A percentile compares a stretch with the other conserved stretches of the same genome.
phyloP scores from a whole-genome alignment of 2,797 vertebrate genomes.

The Telmatherina bonti region DNA sequence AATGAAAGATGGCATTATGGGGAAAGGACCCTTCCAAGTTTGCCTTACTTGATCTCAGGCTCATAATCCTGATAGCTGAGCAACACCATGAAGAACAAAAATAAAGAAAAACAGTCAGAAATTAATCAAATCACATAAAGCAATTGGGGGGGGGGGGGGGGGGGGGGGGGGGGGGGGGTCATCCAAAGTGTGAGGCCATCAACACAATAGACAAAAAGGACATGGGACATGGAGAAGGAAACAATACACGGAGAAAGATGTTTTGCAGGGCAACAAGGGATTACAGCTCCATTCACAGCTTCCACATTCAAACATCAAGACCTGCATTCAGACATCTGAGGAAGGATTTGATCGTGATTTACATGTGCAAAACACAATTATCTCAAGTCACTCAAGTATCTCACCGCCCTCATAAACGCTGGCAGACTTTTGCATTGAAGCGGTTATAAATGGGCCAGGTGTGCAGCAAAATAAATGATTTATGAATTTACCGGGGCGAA shows the following conservation, averaged over 20 bases:
- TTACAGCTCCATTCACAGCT: slow-evolving; percentile 22
- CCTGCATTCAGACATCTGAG: slow-evolving; percentile 30
- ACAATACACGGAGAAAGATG: slow-evolving; percentile 28
- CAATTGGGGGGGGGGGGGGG: slow-evolving; percentile 21
- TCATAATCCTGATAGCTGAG: slow-evolving; percentile 97
- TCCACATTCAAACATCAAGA: slow-evolving; percentile 32
- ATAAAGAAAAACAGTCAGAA: slow-evolving; percentile 34
- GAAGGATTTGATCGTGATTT: slow-evolving; percentile 46
- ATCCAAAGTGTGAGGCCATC: slow-evolving; percentile 21
- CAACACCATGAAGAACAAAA: slow-evolving; percentile 71
- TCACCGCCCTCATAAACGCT: slow-evolving; percentile 62
- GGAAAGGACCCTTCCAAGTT: slow-evolving; percentile 78
- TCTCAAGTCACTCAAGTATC: slow-evolving; percentile 52
- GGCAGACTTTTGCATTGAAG: slow-evolving; percentile 71
- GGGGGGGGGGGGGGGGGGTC: no score
- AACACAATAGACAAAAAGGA: slow-evolving; percentile 38
- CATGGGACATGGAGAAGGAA: slow-evolving; percentile 43
- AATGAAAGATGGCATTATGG: slow-evolving; percentile 81
- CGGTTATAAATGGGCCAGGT: slow-evolving; percentile 83
- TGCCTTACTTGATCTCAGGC: slow-evolving; percentile 98
- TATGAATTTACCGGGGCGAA: slow-evolving; percentile 80
- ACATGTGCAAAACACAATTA: slow-evolving; percentile 60
- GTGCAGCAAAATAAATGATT: no score
- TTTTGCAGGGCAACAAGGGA: slow-evolving; percentile 15
- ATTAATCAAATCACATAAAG: slow-evolving; percentile 48